Conservation (phyloP, 2,797 vertebrate species). For the Onychomys torridus region DNA sequence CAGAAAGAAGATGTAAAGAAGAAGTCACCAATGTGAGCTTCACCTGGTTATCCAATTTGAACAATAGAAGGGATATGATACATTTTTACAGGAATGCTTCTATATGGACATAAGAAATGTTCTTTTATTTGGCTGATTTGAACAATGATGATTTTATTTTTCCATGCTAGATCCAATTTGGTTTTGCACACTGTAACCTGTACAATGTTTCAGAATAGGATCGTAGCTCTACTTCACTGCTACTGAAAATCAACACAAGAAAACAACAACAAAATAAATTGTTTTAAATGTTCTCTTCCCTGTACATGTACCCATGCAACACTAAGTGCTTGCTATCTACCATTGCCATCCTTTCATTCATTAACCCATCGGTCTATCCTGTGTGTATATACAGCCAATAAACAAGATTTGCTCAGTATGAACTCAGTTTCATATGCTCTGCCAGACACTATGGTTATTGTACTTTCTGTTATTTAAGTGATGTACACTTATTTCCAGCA, state of each 20-base stretch:
- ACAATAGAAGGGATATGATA: not conserved
- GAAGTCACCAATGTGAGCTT: not conserved
- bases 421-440: not conserved
- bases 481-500: conserved; percentile 39
- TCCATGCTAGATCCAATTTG: not conserved
- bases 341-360: not conserved
- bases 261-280: not conserved
- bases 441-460: not conserved
- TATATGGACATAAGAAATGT: not conserved
- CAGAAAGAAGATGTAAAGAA: not conserved
- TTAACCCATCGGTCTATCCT: not conserved
- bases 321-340: conserved; percentile 15
- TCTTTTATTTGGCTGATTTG: not conserved
- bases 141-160: conserved; percentile 19
- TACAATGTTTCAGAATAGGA: conserved; percentile 4
- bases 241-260: not conserved
- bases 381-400: not conserved
- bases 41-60: not conserved
- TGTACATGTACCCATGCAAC: not conserved
- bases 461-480: conserved; percentile 27
- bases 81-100: not conserved
- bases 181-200: not conserved
- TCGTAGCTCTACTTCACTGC: not conserved
- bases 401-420: not conserved
- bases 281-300: conserved; percentile 24